Conservation (phyloP, 2,113 vertebrate genomes). For the Lagopus leucura region DNA sequence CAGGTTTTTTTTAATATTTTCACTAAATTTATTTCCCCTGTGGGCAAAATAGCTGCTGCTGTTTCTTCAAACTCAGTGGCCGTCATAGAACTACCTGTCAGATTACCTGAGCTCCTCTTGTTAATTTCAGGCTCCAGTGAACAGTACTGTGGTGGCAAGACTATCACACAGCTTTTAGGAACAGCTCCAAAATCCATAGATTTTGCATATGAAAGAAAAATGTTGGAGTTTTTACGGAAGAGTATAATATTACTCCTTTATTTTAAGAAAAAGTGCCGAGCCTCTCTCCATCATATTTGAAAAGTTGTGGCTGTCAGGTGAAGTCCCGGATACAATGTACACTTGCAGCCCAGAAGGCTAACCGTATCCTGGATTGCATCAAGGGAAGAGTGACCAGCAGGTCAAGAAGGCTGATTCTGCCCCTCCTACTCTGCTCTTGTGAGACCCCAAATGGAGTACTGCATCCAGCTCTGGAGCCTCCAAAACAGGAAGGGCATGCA, state of each 20-base stretch:
- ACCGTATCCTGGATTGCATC: no score
- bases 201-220: slow-evolving; percentile 36
- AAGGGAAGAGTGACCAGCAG: no score
- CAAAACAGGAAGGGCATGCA: no score
- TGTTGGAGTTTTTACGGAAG: neutral
- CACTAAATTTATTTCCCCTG: slow-evolving; percentile 73
- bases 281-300: no score
- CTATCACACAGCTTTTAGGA: slow-evolving; percentile 38
- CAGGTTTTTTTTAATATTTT: slow-evolving; percentile 76
- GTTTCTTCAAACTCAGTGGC: slow-evolving; percentile 70
- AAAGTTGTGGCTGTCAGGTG: no score
- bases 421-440: no score
- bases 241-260: neutral
- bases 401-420: no score
- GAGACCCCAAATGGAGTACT: no score
- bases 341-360: no score
- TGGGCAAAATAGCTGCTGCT: slow-evolving; percentile 68
- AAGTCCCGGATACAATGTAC: no score
- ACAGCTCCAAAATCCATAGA: slow-evolving; percentile 3
- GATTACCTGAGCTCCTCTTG: slow-evolving; percentile 41
- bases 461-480: no score
- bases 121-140: slow-evolving; percentile 79
- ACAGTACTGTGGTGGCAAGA: slow-evolving; percentile 41
- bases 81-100: slow-evolving; percentile 54
- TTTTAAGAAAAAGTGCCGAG: neutral